Base-by-base conservation (phyloP, 2,888 invertebrate genomes). In the Hipparchia semele region DNA sequence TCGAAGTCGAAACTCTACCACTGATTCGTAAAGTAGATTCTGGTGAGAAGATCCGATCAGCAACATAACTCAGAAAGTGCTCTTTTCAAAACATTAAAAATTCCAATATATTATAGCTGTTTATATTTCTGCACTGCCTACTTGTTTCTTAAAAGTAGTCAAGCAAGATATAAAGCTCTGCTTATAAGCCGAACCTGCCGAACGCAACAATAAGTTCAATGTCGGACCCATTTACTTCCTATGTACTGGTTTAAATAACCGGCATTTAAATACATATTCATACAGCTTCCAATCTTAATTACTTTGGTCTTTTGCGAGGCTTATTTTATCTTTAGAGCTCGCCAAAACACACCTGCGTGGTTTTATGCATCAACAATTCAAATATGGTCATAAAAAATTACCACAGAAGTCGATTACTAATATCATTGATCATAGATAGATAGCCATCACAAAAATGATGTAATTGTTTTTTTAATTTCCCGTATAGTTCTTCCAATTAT, bases 191-290 rank as follows among this genome's bases (percentile, higher is more conserved):
- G 45, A 54, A 62, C 45, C 45, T 62, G 39, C 61, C 54, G 45
- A 54, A 62, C 45, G 53, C 70, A 45, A 51, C 53, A 54, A 72
- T 46, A 61, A 65, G 60, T 72, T 67, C 62, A 54, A 62, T 69
- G 64, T 60, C 56, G 66, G 58, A 23, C 56, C 62, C 60, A 69
- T 65, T 67, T 66, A 66, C 66, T 70, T 73, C 67, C 70, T 67
- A 73, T 73, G 66, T 70, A 45, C 54, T 66, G 66, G 61, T 70
- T 66, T 60, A 12, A 67, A 45, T 53, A 45, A 67, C 54, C 60
- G 67, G 61, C 65, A 67, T 70, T 73, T 56, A 49, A 64, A 64
- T 9, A 64, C 13, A 2, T n/a, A n/a, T 33, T 39, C 13, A 64
- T 13, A 49, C 46, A 23, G 13, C 62, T 64, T 49, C 49, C 46